Conservation (phyloP, 2,113 vertebrate species). For the Sapayoa aenigma region DNA sequence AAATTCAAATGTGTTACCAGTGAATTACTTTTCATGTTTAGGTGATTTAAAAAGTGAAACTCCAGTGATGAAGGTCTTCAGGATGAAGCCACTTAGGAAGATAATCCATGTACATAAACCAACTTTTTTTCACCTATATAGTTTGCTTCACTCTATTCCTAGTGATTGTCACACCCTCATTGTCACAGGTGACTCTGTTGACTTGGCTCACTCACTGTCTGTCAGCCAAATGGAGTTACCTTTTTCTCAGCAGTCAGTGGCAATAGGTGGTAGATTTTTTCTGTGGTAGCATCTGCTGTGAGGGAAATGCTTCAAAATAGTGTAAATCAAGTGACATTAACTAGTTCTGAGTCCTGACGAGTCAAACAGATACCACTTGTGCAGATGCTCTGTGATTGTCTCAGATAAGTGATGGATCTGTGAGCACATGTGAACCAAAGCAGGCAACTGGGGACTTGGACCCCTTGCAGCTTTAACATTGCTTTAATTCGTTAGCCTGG, state of each 20-base stretch:
- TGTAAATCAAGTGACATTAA: background rate
- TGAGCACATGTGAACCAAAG: fast-evolving
- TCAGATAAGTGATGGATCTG: fast-evolving
- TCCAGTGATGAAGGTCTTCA: background rate
- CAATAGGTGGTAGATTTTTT: background rate
- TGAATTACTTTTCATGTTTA: background rate
- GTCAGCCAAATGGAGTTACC: background rate
- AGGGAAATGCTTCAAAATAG: background rate
- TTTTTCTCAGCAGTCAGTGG: background rate
- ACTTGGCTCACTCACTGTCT: background rate
- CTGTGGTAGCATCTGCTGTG: background rate
- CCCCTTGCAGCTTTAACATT: background rate
- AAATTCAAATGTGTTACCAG: background rate
- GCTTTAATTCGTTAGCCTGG: background rate
- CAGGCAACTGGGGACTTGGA: fast-evolving
- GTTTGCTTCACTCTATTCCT: background rate
- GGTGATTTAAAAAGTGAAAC: background rate
- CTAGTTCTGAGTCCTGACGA: background rate
- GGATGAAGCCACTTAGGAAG: background rate
- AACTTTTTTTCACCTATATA: background rate
- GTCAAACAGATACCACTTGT: fast-evolving
- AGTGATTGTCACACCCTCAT: background rate
- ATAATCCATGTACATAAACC: background rate
- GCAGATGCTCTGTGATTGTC: background rate
- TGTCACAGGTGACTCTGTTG: background rate